Evolutionary conservation across 2,888 invertebrate genomes (phyloP), one percentile per base, ranked within the genome.

Genomic region (Alviniconcha strummeri): DNA sequence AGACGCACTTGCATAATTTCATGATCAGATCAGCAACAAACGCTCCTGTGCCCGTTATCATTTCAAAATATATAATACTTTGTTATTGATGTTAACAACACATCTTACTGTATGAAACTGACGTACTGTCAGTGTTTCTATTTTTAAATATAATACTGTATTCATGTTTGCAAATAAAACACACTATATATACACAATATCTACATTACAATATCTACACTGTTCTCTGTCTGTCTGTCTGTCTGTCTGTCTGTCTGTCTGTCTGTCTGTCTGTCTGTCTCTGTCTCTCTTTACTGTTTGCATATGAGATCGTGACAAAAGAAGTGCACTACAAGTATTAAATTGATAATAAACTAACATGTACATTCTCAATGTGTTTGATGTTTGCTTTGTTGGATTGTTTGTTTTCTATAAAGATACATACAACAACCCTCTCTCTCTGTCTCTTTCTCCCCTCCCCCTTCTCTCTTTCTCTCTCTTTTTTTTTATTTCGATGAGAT

Each of bases 211-310:
- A 15, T 7, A 69, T 69, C n/a, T 69, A n/a, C 69, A n/a, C 19
- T 56, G 17, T 74, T 72, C 74, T 57, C 72, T 71, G 9, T 55
- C 71, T 71, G 69, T 71, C 19, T 81, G 15, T 74, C 19, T 74
- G 6, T 72, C n/a, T 72, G 19, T 72, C n/a, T 72, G 36, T 64
- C 11, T 64, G 3, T 64, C 64, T 64, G 3, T 36, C n/a, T 57
- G 1, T 57, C 57, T 19, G 3, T n/a, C 15, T n/a, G 1, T 57
- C 60, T 55, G 4, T 57, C 17, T 57, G 5, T 8, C 36, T 17
- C 36, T 54, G 3, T 8, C 52, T 78, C 55, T 56, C 54, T 11
- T 56, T 19, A 11, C 17, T 54, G 60, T 60, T 60, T 8, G 11
- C 60, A 60, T 8, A 60, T 9, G n/a, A 56, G 15, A 55, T 54